phyloP scores from a whole-genome alignment of 2,797 vertebrate genomes.

The Melanogrammus aeglefinus region DNA sequence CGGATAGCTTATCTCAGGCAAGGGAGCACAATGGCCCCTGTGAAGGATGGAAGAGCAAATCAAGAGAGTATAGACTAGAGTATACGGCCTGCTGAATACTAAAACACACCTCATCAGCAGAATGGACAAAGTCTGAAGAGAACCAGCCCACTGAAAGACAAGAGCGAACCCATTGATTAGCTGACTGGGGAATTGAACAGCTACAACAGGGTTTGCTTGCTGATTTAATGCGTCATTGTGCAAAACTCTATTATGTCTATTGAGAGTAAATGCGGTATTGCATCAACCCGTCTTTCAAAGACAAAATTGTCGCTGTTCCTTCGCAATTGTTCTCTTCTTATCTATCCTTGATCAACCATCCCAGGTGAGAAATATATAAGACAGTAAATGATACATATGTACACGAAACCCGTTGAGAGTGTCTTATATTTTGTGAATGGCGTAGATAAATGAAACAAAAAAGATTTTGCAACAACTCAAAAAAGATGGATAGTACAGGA shows the following conservation, averaged over 20 bases:
- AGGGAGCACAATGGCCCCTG: not conserved
- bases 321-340: not conserved
- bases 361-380: not conserved
- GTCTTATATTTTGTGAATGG: too few species aligned
- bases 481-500: not conserved
- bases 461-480: not conserved
- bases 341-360: not conserved
- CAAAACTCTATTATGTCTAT: not conserved
- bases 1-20: not conserved
- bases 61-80: not conserved
- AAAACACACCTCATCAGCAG: conserved; percentile 1
- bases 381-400: not conserved
- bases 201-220: not conserved
- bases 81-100: not conserved
- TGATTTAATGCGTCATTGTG: not conserved
- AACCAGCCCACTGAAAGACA: not conserved
- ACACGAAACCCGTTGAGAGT: not conserved
- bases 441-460: too few species aligned
- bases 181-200: not conserved
- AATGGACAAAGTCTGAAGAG: not conserved
- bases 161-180: not conserved
- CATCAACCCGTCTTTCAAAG: not conserved
- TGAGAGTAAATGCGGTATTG: not conserved
- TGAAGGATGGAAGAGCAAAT: not conserved
- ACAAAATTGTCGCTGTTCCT: not conserved